phyloP scores from a whole-genome alignment of 2,888 invertebrate species.

The Allolobophora icterica region DNA sequence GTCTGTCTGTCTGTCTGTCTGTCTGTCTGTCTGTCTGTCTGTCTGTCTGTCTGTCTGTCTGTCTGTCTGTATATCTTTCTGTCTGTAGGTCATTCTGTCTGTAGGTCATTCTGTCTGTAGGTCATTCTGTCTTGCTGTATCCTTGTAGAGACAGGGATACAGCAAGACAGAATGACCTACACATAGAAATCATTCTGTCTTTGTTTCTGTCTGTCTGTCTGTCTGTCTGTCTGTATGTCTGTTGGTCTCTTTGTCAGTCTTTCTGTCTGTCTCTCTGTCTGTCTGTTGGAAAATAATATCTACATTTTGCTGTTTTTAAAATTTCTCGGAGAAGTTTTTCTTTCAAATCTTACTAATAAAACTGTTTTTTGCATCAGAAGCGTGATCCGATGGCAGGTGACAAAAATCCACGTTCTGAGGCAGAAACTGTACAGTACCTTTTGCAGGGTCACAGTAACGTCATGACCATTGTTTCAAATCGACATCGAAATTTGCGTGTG shows the following conservation, averaged over 20 bases:
- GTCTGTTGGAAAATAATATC: background rate
- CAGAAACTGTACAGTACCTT: constrained; percentile 78
- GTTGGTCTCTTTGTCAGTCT: no score
- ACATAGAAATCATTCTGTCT: no score
- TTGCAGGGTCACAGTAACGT: constrained; percentile 82
- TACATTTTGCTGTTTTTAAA: background rate
- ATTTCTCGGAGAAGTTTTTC: background rate
- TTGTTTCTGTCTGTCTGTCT: no score
- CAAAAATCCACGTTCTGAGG: constrained; percentile 71
- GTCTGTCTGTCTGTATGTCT: no score
- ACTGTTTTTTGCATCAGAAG: background rate
- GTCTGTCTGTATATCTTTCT: no score
- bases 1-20: background rate
- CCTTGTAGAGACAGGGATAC: no score
- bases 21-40: background rate
- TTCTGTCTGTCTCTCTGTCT: background rate
- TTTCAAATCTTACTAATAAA: no score
- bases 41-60: background rate
- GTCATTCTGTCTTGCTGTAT: no score
- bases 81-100: no score
- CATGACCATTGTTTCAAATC: constrained; percentile 77
- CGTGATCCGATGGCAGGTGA: background rate
- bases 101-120: no score
- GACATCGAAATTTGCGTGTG: constrained; percentile 79
- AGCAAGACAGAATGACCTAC: no score